Evolutionary conservation across 2,113 vertebrate genomes (phyloP).

Genomic region (Holacanthus passer): DNA sequence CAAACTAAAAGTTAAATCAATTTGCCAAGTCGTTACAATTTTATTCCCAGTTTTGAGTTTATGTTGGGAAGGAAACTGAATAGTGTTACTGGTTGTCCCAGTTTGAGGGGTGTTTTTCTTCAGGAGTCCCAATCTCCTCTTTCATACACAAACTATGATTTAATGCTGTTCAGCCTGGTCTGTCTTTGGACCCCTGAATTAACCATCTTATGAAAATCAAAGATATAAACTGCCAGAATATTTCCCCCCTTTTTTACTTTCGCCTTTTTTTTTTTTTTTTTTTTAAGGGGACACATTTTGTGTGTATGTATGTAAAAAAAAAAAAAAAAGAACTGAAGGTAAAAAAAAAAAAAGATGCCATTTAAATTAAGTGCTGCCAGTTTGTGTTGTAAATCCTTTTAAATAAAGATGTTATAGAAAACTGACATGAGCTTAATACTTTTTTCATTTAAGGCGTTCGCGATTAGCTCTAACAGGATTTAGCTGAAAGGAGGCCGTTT

Average conservation of each 20-base stretch:
- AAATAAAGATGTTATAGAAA: slow-evolving; percentile 76
- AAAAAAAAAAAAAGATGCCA: slow-evolving; percentile 36
- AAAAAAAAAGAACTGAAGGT: slow-evolving; percentile 22
- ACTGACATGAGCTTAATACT: background rate
- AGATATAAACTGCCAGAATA: slow-evolving; percentile 26
- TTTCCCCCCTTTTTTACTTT: background rate
- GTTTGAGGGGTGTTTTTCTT: background rate
- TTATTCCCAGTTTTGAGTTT: background rate
- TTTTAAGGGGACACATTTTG: slow-evolving; percentile 48
- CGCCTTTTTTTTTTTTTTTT: slow-evolving; percentile 26
- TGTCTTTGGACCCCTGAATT: background rate
- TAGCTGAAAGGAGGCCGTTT: background rate
- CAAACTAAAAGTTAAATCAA: background rate
- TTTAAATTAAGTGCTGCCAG: slow-evolving; percentile 68
- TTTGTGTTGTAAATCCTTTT: slow-evolving; percentile 79
- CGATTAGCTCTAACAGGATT: background rate
- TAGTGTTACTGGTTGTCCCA: background rate
- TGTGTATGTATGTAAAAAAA: slow-evolving; percentile 57
- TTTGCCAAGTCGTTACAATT: background rate
- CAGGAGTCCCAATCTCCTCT: background rate
- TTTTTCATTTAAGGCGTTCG: background rate
- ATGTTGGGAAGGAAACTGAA: background rate
- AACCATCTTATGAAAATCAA: background rate
- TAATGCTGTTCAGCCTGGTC: background rate
- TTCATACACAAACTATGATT: background rate